These are phyloP conservation scores for Chauna torquata DNA, from an alignment of 2,113 vertebrate species.

Conservation along the genomic window DNA sequence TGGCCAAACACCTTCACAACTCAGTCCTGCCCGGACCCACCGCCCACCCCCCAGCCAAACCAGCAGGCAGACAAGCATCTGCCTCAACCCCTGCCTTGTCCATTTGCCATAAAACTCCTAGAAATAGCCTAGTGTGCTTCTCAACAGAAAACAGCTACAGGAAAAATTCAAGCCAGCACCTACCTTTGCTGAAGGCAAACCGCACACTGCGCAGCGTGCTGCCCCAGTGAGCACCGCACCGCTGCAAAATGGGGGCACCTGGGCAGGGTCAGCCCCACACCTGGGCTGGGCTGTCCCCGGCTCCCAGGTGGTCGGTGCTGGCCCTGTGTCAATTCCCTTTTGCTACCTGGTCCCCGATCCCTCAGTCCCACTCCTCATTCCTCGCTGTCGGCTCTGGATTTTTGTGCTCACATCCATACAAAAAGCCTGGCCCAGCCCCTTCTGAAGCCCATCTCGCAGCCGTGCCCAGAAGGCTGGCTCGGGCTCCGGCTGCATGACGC, in stretches of 20 bases:
- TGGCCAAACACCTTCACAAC: neutral
- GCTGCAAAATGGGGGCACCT: neutral
- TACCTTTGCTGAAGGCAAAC: neutral
- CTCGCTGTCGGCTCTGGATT: fast-evolving
- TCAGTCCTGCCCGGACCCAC: neutral
- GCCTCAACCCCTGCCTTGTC: neutral
- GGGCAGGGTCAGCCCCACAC: neutral
- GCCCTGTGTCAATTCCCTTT: neutral
- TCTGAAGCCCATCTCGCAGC: fast-evolving
- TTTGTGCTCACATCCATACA: fast-evolving
- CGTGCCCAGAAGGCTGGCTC: fast-evolving
- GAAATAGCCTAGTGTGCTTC: fast-evolving
- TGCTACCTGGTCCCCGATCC: no score
- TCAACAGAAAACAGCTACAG: neutral
- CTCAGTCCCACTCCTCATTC: neutral
- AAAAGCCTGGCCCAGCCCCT: neutral
- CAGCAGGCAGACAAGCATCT: no score
- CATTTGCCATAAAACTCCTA: neutral
- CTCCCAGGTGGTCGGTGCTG: neutral
- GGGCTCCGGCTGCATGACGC: fast-evolving
- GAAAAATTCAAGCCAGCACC: neutral
- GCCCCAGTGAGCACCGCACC: neutral
- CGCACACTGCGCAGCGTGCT: fast-evolving
- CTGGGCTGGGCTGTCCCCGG: neutral
- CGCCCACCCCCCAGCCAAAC: no score